Evolutionary conservation across 2,797 vertebrate genomes (phyloP), one percentile per base, ranked within the genome.

Genomic region (Enteromius argenteus): DNA sequence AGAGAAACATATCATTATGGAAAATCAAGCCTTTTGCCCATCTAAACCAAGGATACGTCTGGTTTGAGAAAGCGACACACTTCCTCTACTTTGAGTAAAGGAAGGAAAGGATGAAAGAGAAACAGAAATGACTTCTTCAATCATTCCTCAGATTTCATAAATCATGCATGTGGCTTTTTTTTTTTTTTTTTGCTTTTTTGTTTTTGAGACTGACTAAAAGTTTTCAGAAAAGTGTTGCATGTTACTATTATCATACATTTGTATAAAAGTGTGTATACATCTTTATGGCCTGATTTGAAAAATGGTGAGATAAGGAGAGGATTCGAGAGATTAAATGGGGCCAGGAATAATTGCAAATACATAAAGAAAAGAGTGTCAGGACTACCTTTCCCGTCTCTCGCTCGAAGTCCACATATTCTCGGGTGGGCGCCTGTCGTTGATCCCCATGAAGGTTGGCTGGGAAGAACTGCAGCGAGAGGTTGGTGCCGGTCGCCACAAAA

Each of bases 381-480:
- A 91, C 93, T 97, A 99, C 98, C 98, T 99, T 99, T 93, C 97
- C 97, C 73, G 96, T 96, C 93, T 99, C 98, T 91, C 98, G 96
- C 90, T 99, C 98, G 90, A 99, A 98, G 95, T 99, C 98, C 67
- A 99, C 98, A 86, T 99, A 99, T 76, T 99, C 98, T 87, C 98
- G 95, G 35, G 97, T 97, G 32, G 98, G 98, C 91, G 97, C 96
- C 93, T 99, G 98, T 68, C 98, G 95, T 93, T 98, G 97, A 87
- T 99, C 98, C 86, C 97, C 97, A 81, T 98, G 98, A 94, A 97
- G 96, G 94, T 96, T 99, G 93, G 98, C 98, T 87, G 98, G 98
- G 93, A 99, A 99, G 96, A 99, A 99, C 97, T 99, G 98, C 92
- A 99, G 97, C 86, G 98, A 99, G 92, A 99, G 97, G 96, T 99